These are phyloP conservation scores for Pseudopodoces humilis DNA, from an alignment of 2,113 vertebrate species.

Conservation along the genomic window DNA sequence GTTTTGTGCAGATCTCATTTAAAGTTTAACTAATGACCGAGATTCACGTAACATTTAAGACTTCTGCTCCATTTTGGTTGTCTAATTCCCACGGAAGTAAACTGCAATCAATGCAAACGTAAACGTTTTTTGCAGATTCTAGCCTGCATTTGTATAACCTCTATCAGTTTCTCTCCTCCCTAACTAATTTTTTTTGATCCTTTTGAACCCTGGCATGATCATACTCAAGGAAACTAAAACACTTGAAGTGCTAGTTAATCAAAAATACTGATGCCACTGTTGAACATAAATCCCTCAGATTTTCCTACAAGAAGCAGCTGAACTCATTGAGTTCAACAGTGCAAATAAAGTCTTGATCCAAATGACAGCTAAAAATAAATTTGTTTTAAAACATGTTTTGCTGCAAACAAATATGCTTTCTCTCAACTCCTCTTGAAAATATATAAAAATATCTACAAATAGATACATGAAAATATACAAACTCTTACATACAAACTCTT, in stretches of 20 bases:
- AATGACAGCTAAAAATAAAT: not conserved
- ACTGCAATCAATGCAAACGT: not conserved
- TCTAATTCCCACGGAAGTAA: not conserved
- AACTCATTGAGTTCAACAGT: not conserved
- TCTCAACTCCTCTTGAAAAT: not conserved
- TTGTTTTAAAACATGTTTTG: not conserved
- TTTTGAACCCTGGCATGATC: not conserved
- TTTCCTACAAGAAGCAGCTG: not conserved
- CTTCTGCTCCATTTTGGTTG: not conserved
- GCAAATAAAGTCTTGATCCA: not conserved
- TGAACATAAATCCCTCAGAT: not conserved
- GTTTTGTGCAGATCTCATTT: not conserved
- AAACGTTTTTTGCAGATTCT: not conserved
- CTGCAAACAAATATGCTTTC: not conserved
- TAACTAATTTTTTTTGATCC: not conserved
- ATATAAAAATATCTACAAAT: not conserved
- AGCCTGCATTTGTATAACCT: not conserved
- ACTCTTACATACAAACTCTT: not conserved
- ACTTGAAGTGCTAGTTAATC: not conserved
- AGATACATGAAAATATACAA: not conserved
- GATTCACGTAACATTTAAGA: not conserved
- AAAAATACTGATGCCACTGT: not conserved
- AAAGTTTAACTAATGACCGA: not conserved
- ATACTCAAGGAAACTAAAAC: not conserved
- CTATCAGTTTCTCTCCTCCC: not conserved